phyloP scores from a whole-genome alignment of 2,797 vertebrate genomes.

The Knipowitschia caucasica region DNA sequence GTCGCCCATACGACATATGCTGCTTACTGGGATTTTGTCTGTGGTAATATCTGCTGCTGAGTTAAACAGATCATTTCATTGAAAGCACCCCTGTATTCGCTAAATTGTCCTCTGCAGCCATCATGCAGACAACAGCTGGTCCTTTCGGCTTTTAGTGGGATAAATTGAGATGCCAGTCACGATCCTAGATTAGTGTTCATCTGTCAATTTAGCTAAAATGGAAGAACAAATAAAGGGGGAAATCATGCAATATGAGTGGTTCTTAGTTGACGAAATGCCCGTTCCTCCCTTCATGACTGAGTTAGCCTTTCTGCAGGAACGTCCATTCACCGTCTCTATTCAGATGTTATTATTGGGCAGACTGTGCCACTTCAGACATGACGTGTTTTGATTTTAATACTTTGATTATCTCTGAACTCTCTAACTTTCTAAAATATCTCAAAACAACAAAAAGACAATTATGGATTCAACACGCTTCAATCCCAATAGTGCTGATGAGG shows the following conservation, averaged over 20 bases:
- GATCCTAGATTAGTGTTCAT: conserved; percentile 7
- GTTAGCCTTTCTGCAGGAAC: no score
- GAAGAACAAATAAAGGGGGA: conserved; percentile 7
- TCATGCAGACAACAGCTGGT: conserved; percentile 20
- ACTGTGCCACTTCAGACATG: no score
- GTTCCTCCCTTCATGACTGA: background rate
- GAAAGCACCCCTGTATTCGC: background rate
- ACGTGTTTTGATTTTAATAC: no score
- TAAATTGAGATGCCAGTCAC: conserved; percentile 21
- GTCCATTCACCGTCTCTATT: no score
- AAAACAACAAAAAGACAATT: no score
- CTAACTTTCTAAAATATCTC: no score
- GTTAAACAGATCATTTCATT: background rate
- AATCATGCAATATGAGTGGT: conserved; percentile 5
- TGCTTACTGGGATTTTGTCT: background rate
- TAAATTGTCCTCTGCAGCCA: conserved; percentile 16
- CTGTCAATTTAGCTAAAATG: conserved; percentile 12
- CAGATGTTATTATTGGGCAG: no score
- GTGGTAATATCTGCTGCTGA: background rate
- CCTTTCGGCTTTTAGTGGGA: conserved; percentile 8
- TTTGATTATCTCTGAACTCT: no score
- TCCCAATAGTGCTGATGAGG: no score
- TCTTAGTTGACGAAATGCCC: background rate
- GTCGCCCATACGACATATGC: no score
- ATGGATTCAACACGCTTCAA: no score